Conservation (phyloP, 2,797 vertebrate genomes). For the Lepus townsendii region DNA sequence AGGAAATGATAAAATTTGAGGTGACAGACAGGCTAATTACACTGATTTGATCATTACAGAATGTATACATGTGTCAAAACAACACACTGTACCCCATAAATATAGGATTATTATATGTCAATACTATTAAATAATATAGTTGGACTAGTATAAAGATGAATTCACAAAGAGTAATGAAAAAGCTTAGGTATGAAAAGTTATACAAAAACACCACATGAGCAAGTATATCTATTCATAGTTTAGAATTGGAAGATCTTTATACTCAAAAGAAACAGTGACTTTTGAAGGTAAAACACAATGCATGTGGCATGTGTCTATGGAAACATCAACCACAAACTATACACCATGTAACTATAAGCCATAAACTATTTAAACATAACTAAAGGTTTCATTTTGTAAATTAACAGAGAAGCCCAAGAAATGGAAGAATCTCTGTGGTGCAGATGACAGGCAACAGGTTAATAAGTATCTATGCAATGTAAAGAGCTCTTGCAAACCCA, state of each 20-base stretch:
- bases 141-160: constrained; percentile 62
- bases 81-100: neutral
- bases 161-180: neutral
- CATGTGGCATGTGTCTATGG: neutral
- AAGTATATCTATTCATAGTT: neutral
- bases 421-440: constrained; percentile 75
- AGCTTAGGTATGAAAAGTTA: constrained; percentile 20
- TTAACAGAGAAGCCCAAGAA: constrained; percentile 30
- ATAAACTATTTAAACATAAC: neutral
- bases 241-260: neutral
- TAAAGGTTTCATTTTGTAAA: constrained; percentile 32
- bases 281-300: constrained; percentile 5
- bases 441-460: constrained; percentile 50
- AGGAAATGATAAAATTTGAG: neutral
- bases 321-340: constrained; percentile 19
- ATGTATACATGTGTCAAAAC: neutral
- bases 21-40: neutral
- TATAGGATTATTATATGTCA: neutral
- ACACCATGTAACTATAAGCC: neutral
- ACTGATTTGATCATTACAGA: neutral
- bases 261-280: neutral
- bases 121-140: neutral
- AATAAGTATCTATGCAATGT: neutral
- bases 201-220: neutral
- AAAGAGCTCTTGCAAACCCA: constrained; percentile 40